phyloP scores from a whole-genome alignment of 2,888 invertebrate genomes.

The Lithophane ornitopus region DNA sequence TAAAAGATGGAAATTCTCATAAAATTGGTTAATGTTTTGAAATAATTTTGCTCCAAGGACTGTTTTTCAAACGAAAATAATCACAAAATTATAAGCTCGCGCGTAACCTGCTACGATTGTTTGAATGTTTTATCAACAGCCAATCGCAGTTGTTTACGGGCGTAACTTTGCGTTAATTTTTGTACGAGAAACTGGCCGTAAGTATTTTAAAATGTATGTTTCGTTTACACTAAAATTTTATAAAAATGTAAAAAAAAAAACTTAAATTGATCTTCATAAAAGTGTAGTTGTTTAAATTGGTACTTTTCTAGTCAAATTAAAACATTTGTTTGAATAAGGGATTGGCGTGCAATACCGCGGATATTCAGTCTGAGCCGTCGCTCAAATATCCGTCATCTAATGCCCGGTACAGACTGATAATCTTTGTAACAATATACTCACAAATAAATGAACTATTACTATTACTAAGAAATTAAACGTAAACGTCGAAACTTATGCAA shows the following conservation, averaged over 20 bases:
- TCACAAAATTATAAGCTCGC: not conserved
- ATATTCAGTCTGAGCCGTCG: not conserved
- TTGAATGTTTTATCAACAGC: not conserved
- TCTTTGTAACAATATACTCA: no score
- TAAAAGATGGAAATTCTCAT: not conserved
- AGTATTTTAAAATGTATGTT: not conserved
- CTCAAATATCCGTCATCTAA: not conserved
- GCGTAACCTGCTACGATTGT: not conserved
- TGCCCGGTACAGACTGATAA: no score
- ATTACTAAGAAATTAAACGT: no score
- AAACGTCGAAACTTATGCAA: no score
- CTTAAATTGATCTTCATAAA: constrained; percentile 5
- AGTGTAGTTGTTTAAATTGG: constrained; percentile 41
- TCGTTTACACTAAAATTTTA: not conserved
- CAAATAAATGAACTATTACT: no score
- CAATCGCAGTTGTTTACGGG: no score
- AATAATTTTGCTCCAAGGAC: constrained; percentile 29
- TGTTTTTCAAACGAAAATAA: not conserved
- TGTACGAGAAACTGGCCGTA: not conserved
- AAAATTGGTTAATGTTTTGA: constrained; percentile 11
- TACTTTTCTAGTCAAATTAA: constrained; percentile 69
- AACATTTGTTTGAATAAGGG: not conserved
- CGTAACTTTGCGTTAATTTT: not conserved
- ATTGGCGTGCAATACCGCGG: constrained; percentile 1
- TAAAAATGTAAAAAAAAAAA: not conserved